phyloP scores from a whole-genome alignment of 1,140 invertebrate genomes.

The Caenorhabditis latens region DNA sequence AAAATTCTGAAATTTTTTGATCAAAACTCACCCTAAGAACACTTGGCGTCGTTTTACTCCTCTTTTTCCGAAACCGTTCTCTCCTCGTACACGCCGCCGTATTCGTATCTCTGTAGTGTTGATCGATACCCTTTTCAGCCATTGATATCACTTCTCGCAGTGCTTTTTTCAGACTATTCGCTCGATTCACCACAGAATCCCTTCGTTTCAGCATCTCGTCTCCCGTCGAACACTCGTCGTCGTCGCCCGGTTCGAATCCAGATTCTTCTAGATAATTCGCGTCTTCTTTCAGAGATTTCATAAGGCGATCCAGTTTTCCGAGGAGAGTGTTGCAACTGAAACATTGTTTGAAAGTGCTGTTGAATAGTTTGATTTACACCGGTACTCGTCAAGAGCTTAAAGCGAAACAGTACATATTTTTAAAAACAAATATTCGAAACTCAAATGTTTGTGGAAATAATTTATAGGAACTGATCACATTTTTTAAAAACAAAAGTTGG shows the following conservation, averaged over 20 bases:
- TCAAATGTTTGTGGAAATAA: no score
- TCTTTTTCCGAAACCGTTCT: constrained; percentile 65
- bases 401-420: no score
- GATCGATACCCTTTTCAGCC: constrained; percentile 81
- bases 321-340: constrained; percentile 57
- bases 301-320: constrained; percentile 58
- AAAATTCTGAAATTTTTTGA: not conserved
- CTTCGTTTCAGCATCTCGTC: constrained; percentile 17
- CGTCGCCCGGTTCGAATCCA: constrained; percentile 11
- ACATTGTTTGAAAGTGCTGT: no score
- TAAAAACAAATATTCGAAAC: no score
- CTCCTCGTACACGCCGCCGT: constrained; percentile 58
- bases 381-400: no score
- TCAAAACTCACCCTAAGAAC: constrained; percentile 18
- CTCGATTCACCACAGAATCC: constrained; percentile 32
- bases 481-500: no score
- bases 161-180: constrained; percentile 63
- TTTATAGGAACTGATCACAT: no score
- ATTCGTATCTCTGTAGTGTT: constrained; percentile 76
- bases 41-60: constrained; percentile 65
- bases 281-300: constrained; percentile 56
- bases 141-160: constrained; percentile 75
- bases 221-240: constrained; percentile 8
- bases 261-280: constrained; percentile 10
- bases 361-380: no score